Conservation (phyloP, 2,888 invertebrate genomes). For the Pomacea canaliculata region DNA sequence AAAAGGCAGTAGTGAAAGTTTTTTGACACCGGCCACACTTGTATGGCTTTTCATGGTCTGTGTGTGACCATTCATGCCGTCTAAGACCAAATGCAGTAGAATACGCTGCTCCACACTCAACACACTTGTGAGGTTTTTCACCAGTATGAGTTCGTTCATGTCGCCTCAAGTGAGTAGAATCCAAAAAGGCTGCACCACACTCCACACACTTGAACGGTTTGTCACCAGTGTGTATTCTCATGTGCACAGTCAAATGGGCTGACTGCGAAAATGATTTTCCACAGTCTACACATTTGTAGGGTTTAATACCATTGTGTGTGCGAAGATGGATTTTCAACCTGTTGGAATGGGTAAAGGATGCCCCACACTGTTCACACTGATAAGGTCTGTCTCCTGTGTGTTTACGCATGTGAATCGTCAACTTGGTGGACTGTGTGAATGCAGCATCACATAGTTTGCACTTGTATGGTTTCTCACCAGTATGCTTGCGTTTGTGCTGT, state of each 20-base stretch:
- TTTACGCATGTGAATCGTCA: conserved; percentile 25
- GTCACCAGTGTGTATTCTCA: conserved; percentile 28
- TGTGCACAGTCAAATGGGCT: conserved; percentile 28
- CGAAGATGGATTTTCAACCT: conserved; percentile 20
- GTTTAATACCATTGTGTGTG: conserved; percentile 25
- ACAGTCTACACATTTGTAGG: conserved; percentile 27
- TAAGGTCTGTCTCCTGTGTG: conserved; percentile 26
- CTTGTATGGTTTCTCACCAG: conserved; percentile 30
- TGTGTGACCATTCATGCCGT: conserved; percentile 15
- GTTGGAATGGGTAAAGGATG: conserved; percentile 19
- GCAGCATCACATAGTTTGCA: conserved; percentile 28
- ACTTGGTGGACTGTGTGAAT: conserved; percentile 26
- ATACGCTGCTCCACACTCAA: conserved; percentile 24
- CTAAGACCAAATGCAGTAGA: conserved; percentile 8
- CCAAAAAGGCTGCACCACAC: conserved; percentile 26
- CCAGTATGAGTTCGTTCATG: conserved; percentile 24
- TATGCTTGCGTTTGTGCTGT: conserved; percentile 26
- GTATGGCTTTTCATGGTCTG: conserved; percentile 10
- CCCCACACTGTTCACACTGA: conserved; percentile 22
- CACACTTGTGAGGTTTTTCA: conserved; percentile 26
- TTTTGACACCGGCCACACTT: conserved; percentile 4
- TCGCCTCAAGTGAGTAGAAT: conserved; percentile 24
- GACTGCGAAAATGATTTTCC: conserved; percentile 28
- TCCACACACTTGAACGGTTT: conserved; percentile 29
- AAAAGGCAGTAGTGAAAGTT: conserved; percentile 9